Conservation (phyloP, 2,888 invertebrate genomes). For the Xanthorhoe spadicearia region DNA sequence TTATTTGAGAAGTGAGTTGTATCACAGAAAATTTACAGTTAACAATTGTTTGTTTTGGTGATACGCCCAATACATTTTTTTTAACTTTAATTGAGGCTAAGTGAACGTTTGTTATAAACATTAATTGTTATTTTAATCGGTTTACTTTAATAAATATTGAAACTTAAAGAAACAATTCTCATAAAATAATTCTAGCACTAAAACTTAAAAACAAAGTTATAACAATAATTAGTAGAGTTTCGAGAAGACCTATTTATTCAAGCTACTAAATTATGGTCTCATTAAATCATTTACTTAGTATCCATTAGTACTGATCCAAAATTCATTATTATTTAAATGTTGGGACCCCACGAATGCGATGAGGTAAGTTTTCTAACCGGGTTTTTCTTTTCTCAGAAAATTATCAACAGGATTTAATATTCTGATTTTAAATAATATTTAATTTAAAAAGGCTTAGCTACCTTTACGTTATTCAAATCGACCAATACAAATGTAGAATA, state of each 20-base stretch:
- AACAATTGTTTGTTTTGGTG: background rate
- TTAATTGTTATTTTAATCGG: background rate
- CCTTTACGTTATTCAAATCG: no score
- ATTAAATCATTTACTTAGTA: background rate
- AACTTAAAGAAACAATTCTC: background rate
- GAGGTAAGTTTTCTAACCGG: background rate
- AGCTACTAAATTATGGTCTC: background rate
- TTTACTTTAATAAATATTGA: background rate
- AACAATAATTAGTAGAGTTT: background rate
- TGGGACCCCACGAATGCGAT: background rate
- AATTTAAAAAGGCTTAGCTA: no score
- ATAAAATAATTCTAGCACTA: background rate
- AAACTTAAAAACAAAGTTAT: background rate
- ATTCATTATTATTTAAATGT: background rate
- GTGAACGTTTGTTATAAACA: background rate
- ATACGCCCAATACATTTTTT: background rate
- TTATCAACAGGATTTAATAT: no score
- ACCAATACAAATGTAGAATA: no score
- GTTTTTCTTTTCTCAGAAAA: background rate
- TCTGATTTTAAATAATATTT: no score
- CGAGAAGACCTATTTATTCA: background rate
- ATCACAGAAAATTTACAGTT: no score
- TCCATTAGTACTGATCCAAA: background rate
- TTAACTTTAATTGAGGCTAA: background rate
- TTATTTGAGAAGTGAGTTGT: no score